These are phyloP conservation scores for Mactra quadrangularis DNA, from an alignment of 1,140 invertebrate genomes.

Conservation along the genomic window DNA sequence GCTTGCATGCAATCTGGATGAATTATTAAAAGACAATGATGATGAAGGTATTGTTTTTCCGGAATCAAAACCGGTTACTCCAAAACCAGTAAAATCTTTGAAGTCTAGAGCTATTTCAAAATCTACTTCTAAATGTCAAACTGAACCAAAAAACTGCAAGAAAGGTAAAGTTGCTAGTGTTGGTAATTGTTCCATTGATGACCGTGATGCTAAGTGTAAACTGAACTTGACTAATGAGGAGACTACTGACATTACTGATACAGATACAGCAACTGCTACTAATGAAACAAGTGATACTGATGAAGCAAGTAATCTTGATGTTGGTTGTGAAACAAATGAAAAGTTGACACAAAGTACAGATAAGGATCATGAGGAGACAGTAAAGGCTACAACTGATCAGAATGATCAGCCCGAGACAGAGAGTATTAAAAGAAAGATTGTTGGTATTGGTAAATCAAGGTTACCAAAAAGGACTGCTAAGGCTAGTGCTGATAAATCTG, in stretches of 20 bases:
- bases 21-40: background rate
- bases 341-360: too few relatives aligned
- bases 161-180: background rate
- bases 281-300: too few relatives aligned
- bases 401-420: too few relatives aligned
- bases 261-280: too few relatives aligned
- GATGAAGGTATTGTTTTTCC: conserved; percentile 9
- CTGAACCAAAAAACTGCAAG: conserved; percentile 4
- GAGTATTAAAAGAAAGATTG: background rate
- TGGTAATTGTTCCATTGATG: background rate
- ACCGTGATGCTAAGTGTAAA: too few relatives aligned
- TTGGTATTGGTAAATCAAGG: background rate
- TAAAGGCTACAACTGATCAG: too few relatives aligned
- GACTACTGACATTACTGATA: too few relatives aligned
- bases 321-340: too few relatives aligned
- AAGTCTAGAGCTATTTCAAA: background rate
- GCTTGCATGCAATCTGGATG: conserved; percentile 19
- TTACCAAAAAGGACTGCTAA: background rate
- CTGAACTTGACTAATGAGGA: too few relatives aligned
- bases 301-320: too few relatives aligned
- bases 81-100: background rate
- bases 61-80: conserved; percentile 5
- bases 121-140: too few relatives aligned
- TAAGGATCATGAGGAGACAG: too few relatives aligned
- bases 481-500: background rate